Evolutionary conservation across 2,888 invertebrate species (phyloP).

Genomic region (Abscondita cerata): DNA sequence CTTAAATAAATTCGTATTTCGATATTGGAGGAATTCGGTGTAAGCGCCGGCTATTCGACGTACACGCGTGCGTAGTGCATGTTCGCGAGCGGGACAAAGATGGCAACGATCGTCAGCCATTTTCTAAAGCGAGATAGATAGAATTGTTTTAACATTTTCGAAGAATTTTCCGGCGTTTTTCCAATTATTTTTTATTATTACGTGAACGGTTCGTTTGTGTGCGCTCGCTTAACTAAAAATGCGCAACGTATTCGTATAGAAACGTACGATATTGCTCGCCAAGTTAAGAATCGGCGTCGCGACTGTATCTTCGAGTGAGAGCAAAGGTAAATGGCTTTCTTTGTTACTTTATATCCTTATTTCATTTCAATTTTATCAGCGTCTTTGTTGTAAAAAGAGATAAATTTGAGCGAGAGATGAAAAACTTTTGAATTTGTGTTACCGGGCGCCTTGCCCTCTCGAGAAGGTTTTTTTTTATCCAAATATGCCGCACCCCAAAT

Average conservation of each 20-base stretch:
- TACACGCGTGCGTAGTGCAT: conserved; percentile 30
- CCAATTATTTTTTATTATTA: background rate
- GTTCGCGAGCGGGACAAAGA: conserved; percentile 56
- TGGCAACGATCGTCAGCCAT: conserved; percentile 60
- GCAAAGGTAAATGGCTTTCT: conserved; percentile 58
- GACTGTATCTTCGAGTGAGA: conserved; percentile 50
- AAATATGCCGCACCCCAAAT: conserved; percentile 21
- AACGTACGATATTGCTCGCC: background rate
- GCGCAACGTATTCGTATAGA: background rate
- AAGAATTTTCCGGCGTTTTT: conserved; percentile 39
- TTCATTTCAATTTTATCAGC: conserved; percentile 60
- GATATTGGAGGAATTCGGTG: conserved; percentile 22
- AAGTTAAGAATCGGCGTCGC: conserved; percentile 45
- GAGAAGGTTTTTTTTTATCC: too few species aligned
- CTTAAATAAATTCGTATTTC: conserved; percentile 4
- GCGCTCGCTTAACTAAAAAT: background rate
- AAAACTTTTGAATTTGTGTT: conserved; percentile 56
- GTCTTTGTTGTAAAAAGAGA: conserved; percentile 61
- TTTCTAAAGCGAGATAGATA: conserved; percentile 62
- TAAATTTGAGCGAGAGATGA: conserved; percentile 55
- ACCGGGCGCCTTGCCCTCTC: background rate
- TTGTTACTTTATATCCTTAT: conserved; percentile 59
- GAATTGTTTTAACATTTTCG: conserved; percentile 55
- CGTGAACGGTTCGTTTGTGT: conserved; percentile 5
- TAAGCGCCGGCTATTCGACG: conserved; percentile 2